A percentile compares a stretch with the other conserved stretches of the same genome.
Conservation (phyloP, 53 echinoderm and acorn worm genomes). For the Holothuria leucospilota region DNA sequence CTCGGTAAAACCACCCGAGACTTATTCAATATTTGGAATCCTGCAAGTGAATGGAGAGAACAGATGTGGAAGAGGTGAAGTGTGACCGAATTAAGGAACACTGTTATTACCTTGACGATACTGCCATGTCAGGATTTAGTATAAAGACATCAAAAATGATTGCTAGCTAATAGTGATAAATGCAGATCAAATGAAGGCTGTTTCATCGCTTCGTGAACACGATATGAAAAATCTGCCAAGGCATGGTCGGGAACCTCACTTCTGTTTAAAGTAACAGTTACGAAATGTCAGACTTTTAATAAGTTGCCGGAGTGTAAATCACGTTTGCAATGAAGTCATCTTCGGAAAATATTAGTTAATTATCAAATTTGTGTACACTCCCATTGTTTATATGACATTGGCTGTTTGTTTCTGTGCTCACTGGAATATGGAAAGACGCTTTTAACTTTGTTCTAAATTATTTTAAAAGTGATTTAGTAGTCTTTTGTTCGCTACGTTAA, state of each 20-base stretch:
- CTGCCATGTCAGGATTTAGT: conserved; percentile 20
- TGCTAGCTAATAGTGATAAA: conserved; percentile 33
- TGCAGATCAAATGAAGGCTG: conserved; percentile 12
- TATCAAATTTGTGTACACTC: conserved; percentile 27
- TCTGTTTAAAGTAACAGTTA: conserved; percentile 13
- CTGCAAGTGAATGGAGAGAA: not conserved
- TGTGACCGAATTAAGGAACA: conserved; percentile 29
- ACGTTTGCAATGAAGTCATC: conserved; percentile 34
- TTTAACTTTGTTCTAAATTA: conserved; percentile 30
- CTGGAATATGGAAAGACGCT: conserved; percentile 12
- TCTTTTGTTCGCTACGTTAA: too few species aligned
- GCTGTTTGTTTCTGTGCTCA: conserved; percentile 31
- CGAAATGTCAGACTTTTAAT: not conserved
- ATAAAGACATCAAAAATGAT: conserved; percentile 44
- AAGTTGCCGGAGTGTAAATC: conserved; percentile 14
- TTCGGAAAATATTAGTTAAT: conserved; percentile 42
- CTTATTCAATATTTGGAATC: conserved; percentile 45
- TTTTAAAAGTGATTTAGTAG: too few species aligned
- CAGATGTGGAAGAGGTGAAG: conserved; percentile 22
- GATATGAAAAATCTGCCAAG: conserved; percentile 33
- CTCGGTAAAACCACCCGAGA: conserved; percentile 7
- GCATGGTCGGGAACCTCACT: conserved; percentile 16
- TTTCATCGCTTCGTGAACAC: conserved; percentile 30
- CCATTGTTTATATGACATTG: conserved; percentile 27
- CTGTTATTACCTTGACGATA: conserved; percentile 21